Conservation (phyloP, 2,888 invertebrate species). For the Thumatha senex region DNA sequence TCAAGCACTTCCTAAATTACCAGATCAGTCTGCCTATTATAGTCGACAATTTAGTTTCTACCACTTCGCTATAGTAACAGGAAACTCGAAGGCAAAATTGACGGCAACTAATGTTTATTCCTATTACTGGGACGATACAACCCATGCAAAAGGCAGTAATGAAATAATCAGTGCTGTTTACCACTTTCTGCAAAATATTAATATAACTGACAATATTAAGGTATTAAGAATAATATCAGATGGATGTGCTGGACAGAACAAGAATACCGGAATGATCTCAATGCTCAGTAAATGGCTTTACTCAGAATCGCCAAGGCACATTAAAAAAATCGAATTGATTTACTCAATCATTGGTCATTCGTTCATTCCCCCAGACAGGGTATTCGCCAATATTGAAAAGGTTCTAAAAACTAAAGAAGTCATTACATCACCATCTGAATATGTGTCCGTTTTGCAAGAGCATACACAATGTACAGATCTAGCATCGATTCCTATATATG, state of each 20-base stretch:
- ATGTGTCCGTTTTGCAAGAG: slow-evolving; percentile 6
- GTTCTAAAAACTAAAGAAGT: slow-evolving; percentile 16
- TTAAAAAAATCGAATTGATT: slow-evolving; percentile 10
- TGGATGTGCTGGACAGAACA: slow-evolving; percentile 11
- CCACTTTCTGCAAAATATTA: not conserved
- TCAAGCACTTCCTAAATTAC: slow-evolving; percentile 22
- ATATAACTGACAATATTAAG: not conserved
- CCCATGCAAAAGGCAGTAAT: slow-evolving; percentile 1
- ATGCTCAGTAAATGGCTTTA: slow-evolving; percentile 14
- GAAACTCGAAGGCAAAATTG: slow-evolving; percentile 36
- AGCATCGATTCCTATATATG: slow-evolving; percentile 7
- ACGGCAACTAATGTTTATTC: slow-evolving; percentile 18
- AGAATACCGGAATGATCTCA: slow-evolving; percentile 6
- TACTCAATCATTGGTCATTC: slow-evolving; percentile 2
- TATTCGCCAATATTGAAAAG: slow-evolving; percentile 17
- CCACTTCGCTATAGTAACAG: slow-evolving; percentile 46
- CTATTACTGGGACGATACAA: slow-evolving; percentile 17
- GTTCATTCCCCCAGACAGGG: slow-evolving; percentile 5
- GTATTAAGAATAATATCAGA: slow-evolving; percentile 5
- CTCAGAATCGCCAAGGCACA: slow-evolving; percentile 8
- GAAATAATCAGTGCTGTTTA: slow-evolving; percentile 6
- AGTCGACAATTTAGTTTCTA: slow-evolving; percentile 28
- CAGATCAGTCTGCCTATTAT: slow-evolving; percentile 24
- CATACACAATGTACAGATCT: slow-evolving; percentile 7
- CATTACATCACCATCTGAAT: slow-evolving; percentile 14